phyloP scores from a whole-genome alignment of 2,113 vertebrate genomes.

The Anhinga rufa region DNA sequence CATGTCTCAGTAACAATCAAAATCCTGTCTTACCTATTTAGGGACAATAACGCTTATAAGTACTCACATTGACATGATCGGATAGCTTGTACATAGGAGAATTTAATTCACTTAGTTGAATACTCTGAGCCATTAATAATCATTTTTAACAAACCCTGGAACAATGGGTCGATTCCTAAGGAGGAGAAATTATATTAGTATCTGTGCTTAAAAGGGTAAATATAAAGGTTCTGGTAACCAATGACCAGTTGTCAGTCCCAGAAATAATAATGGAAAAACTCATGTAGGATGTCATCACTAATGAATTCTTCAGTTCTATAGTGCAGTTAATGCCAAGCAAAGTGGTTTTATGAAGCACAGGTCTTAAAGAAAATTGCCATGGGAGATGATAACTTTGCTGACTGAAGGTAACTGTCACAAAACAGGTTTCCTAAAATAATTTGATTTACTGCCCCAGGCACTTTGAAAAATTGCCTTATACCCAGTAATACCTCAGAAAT shows the following conservation, averaged over 20 bases:
- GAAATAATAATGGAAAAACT: neutral
- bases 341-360: neutral
- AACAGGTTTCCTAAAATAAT: slow-evolving; percentile 3
- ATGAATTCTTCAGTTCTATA: neutral
- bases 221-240: neutral
- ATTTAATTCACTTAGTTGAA: neutral
- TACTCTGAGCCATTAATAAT: neutral
- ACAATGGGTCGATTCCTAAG: neutral
- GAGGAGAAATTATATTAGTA: neutral
- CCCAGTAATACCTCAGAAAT: slow-evolving; percentile 1
- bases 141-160: neutral
- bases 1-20: neutral
- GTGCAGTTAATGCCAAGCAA: neutral
- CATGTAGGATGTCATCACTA: neutral
- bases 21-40: neutral
- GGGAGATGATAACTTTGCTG: neutral
- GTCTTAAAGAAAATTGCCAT: neutral
- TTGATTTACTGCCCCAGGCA: neutral
- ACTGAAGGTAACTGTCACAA: slow-evolving; percentile 18
- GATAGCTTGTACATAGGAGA: neutral
- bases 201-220: neutral
- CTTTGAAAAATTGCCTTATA: slow-evolving; percentile 3
- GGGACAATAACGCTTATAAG: neutral
- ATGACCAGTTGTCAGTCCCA: neutral
- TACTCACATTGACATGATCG: rapidly evolving